These are phyloP conservation scores for Steatornis caripensis DNA, from an alignment of 2,113 vertebrate genomes.

Conservation along the genomic window DNA sequence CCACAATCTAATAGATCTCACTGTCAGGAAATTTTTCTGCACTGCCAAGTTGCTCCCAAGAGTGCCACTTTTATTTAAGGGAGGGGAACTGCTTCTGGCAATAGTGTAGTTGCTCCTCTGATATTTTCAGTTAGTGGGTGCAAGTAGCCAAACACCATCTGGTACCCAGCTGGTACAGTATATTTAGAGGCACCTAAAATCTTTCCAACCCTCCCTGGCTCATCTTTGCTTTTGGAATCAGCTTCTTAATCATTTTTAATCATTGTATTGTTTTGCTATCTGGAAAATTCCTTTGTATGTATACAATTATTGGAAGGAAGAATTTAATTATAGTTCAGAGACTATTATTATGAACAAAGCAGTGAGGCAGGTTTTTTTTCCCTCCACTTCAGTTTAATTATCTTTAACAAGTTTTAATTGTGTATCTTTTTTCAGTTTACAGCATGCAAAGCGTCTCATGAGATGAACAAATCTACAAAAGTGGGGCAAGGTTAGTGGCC, in stretches of 20 bases:
- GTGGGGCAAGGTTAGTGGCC: slow-evolving; percentile 36
- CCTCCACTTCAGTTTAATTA: slow-evolving; percentile 67
- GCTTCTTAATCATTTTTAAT: slow-evolving; percentile 71
- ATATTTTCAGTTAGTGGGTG: slow-evolving; percentile 64
- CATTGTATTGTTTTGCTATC: slow-evolving; percentile 68
- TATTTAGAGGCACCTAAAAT: slow-evolving; percentile 64
- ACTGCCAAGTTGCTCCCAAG: slow-evolving; percentile 50
- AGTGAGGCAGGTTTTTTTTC: slow-evolving; percentile 23
- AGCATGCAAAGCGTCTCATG: slow-evolving; percentile 25
- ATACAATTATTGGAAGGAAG: slow-evolving; percentile 70
- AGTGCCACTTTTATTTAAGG: slow-evolving; percentile 65
- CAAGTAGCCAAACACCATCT: slow-evolving; percentile 72
- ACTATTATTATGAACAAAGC: slow-evolving; percentile 67
- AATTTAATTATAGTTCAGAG: slow-evolving; percentile 71
- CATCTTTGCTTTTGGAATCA: slow-evolving; percentile 64
- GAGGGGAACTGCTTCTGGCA: slow-evolving; percentile 64
- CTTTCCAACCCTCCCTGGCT: slow-evolving; percentile 58
- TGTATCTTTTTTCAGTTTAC: slow-evolving; percentile 58
- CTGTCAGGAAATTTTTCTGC: slow-evolving; percentile 57
- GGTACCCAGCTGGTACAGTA: slow-evolving; percentile 68
- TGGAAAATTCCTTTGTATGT: slow-evolving; percentile 66
- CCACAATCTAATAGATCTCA: slow-evolving; percentile 62
- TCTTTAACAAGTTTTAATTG: slow-evolving; percentile 73
- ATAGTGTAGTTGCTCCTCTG: slow-evolving; percentile 16
- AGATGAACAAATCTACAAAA: slow-evolving; percentile 51